These are phyloP conservation scores for Triplophysa yarkandensis DNA, from an alignment of 2,797 vertebrate species.

Conservation along the genomic window DNA sequence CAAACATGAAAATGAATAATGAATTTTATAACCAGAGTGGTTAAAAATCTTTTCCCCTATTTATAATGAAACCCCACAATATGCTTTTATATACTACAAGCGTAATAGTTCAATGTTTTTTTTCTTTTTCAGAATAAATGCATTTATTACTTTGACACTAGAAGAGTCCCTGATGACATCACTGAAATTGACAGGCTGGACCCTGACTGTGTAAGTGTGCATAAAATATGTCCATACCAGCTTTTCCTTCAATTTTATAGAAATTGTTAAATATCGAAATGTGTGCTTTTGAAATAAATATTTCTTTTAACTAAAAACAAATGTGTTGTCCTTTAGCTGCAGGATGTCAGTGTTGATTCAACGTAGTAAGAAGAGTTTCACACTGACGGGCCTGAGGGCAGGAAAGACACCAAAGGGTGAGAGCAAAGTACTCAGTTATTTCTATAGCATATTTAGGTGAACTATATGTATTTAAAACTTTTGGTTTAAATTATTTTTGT, in stretches of 20 bases:
- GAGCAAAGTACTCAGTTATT: not conserved
- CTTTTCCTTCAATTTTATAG: not conserved
- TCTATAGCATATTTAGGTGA: not conserved
- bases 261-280: not conserved
- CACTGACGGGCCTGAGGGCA: not conserved
- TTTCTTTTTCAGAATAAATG: not conserved
- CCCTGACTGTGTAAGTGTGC: slow-evolving; percentile 2
- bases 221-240: not conserved
- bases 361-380: not conserved
- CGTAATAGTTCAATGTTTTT: not conserved
- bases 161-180: not conserved
- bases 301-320: too few relatives aligned
- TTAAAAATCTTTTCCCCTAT: too few relatives aligned
- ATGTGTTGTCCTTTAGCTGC: not conserved
- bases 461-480: not conserved
- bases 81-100: too few relatives aligned
- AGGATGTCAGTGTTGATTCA: not conserved
- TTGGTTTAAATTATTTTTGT: not conserved
- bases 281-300: not conserved
- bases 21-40: too few relatives aligned
- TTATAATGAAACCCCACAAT: too few relatives aligned
- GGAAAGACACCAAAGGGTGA: not conserved
- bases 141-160: not conserved
- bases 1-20: too few relatives aligned
- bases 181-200: not conserved